phyloP scores from a whole-genome alignment of 2,888 invertebrate species.

The Drepana falcataria region DNA sequence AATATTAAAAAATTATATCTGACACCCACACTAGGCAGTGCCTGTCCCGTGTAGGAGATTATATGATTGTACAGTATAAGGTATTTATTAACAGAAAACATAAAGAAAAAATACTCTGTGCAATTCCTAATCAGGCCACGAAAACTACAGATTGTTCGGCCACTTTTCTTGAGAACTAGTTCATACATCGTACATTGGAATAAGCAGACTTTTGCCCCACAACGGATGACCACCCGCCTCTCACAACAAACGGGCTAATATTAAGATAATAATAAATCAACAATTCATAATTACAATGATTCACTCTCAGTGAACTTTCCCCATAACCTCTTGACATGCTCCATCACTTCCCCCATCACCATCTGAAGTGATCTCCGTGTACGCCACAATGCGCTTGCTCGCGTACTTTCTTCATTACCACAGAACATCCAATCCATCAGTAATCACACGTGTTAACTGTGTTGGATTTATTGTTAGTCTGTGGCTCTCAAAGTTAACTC shows the following conservation, averaged over 20 bases:
- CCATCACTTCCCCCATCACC: background rate
- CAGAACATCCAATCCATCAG: background rate
- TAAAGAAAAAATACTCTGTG: too few relatives aligned
- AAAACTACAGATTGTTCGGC: too few relatives aligned
- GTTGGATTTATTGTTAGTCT: background rate
- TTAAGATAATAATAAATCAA: background rate
- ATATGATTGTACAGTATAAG: too few relatives aligned
- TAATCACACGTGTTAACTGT: conserved; percentile 1
- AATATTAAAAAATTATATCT: too few relatives aligned
- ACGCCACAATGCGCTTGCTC: background rate
- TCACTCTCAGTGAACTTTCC: background rate
- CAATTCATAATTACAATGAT: background rate
- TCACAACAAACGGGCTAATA: background rate
- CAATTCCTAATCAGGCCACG: too few relatives aligned
- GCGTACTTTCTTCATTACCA: background rate
- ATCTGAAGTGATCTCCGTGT: background rate
- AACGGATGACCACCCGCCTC: background rate
- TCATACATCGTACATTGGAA: too few relatives aligned
- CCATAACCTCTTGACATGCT: background rate
- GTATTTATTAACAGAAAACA: too few relatives aligned
- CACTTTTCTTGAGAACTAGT: too few relatives aligned
- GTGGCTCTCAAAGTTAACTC: background rate
- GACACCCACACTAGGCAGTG: too few relatives aligned
- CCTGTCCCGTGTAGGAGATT: too few relatives aligned
- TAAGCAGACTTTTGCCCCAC: too few relatives aligned